Percentiles rank a stretch among this genome's conserved stretches.
Evolutionary conservation across 2,113 vertebrate genomes (phyloP).

Genomic region (Hydrolagus affinis): DNA sequence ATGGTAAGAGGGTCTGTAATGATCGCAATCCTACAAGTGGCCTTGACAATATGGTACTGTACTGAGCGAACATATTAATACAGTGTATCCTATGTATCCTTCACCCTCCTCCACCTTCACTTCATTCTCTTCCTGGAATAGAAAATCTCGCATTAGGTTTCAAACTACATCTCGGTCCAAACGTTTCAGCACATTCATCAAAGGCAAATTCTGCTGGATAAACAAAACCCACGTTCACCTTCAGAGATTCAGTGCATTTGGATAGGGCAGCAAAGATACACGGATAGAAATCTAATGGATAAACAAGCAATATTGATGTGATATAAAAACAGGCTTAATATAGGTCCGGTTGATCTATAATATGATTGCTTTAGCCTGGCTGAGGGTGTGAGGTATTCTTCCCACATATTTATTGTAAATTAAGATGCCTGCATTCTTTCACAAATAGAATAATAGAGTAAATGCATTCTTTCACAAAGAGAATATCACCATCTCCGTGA

Average conservation of each 20-base stretch:
- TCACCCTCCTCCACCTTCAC: not conserved
- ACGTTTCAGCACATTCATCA: not conserved
- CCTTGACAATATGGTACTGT: conserved; percentile 7
- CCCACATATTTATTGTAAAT: not conserved
- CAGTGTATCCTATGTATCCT: not conserved
- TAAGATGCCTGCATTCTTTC: not conserved
- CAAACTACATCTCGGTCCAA: not conserved
- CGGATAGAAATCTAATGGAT: not conserved
- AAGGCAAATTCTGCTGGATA: not conserved
- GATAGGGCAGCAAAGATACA: not conserved
- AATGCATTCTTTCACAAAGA: not conserved
- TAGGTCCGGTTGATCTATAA: not conserved
- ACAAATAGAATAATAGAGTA: no score
- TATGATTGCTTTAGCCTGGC: no score
- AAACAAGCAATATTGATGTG: not conserved
- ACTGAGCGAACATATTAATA: not conserved
- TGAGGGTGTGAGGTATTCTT: not conserved
- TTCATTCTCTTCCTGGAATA: not conserved
- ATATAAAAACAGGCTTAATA: not conserved
- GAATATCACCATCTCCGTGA: not conserved
- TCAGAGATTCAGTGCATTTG: not conserved
- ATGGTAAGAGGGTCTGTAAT: not conserved
- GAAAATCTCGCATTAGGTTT: not conserved
- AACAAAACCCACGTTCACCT: not conserved
- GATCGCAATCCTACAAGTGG: not conserved